Evolutionary conservation across 2,888 invertebrate species (phyloP), one percentile per base, ranked within the genome.

Genomic region (Agrotis ipsilon): DNA sequence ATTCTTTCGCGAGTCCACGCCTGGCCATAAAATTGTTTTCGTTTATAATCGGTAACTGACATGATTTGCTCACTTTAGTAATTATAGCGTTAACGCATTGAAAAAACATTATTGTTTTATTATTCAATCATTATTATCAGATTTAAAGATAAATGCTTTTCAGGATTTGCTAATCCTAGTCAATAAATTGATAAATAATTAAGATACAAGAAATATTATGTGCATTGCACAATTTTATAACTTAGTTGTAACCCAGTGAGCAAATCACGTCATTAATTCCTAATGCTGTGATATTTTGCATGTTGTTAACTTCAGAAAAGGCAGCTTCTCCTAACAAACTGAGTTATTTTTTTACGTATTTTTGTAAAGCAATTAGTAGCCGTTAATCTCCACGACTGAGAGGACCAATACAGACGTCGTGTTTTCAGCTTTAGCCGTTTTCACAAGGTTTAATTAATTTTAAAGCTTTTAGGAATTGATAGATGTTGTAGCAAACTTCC

Each of bases 241-340:
- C 24, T 24, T 24, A 24, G 24, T 3, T 3, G 24, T 24, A 24
- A 24, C 24, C 24, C 24, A 24, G 24, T 46, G 19, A 73, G 13
- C 24, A 24, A 66, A 51, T 59, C 64, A 27, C 21, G 24, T 45
- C 11, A 18, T 7, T 7, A n/a, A 0, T 32, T 9, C 43, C n/a
- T n/a, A n/a, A n/a, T n/a, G n/a, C 18, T 58, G 16, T 45, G 21
- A 54, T 24, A 62, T 21, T 32, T 19, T 66, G 78, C 78, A 79
- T 79, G 78, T 19, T 19, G 3, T 61, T 68, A 79, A 67, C 59
- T 43, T 57, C 39, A 11, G 6, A 45, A 54, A 55, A 9, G n/a
- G 39, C 62, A 18, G 78, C 78, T 79, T 81, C 57, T 46, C 21
- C 54, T 79, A 79, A 79, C 81, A 77, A 5, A 67, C 14, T 16